A percentile compares a stretch with the other conserved stretches of the same genome.
Conservation (phyloP, 37 sponge, comb jelly and placozoan genomes). For the Hexactinellida sp. region DNA sequence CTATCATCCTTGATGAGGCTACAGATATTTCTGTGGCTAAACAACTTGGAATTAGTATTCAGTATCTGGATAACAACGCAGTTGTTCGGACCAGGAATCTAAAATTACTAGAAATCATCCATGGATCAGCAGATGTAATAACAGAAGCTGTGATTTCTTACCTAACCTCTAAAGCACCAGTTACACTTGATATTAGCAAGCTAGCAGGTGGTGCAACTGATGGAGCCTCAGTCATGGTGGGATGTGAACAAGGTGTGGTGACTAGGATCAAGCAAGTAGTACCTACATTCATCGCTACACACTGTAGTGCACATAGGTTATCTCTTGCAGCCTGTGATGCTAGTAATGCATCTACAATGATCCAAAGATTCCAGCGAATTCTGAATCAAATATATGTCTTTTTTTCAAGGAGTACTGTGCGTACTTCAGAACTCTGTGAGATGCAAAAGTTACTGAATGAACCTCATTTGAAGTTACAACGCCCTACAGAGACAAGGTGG, state of each 20-base stretch:
- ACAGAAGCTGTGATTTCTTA: not conserved
- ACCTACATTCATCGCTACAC: slow-evolving; percentile 2
- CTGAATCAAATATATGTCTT: slow-evolving; percentile 3
- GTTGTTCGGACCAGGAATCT: not conserved
- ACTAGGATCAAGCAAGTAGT: not conserved
- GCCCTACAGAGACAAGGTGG: slow-evolving; percentile 19
- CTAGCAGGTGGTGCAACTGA: slow-evolving; percentile 18
- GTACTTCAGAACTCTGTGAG: not conserved
- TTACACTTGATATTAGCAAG: slow-evolving; percentile 13
- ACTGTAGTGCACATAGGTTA: slow-evolving; percentile 15
- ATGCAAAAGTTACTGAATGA: not conserved
- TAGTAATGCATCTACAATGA: slow-evolving; percentile 18
- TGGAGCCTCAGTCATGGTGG: not conserved
- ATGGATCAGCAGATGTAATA: slow-evolving; percentile 15
- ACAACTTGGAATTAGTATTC: slow-evolving; percentile 21
- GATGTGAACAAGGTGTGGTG: not conserved
- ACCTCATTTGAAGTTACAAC: slow-evolving; percentile 2
- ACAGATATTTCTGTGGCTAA: not conserved
- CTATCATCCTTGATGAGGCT: not conserved
- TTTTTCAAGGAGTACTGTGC: slow-evolving; percentile 19
- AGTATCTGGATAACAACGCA: slow-evolving; percentile 3
- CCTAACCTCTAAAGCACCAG: slow-evolving; percentile 9
- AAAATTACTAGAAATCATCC: not conserved
- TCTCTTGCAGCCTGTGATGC: not conserved
- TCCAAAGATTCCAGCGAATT: slow-evolving; percentile 4